Conservation (phyloP, 2,113 vertebrate genomes). For the cat (Felis catus) region DNA sequence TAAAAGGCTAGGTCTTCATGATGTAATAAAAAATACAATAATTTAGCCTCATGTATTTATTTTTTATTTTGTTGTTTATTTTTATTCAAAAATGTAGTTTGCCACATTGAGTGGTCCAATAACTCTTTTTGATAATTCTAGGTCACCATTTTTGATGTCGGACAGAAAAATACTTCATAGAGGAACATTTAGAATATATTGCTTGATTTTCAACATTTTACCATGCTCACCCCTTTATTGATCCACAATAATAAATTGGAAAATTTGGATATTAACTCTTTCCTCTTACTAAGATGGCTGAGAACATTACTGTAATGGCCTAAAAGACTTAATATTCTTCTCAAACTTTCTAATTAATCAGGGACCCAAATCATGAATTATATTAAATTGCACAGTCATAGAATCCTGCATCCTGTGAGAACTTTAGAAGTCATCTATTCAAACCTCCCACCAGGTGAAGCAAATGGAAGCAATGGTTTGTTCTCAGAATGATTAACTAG, state of each 20-base stretch:
- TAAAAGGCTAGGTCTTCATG: neutral
- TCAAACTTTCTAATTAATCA: conserved; percentile 27
- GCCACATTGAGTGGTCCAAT: neutral
- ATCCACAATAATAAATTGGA: neutral
- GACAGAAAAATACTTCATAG: neutral
- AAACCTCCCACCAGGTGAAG: conserved; percentile 14
- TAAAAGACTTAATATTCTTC: neutral
- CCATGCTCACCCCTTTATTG: neutral
- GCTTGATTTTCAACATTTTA: neutral
- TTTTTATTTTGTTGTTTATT: neutral
- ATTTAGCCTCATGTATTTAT: neutral
- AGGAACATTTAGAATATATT: neutral
- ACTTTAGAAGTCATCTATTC: neutral
- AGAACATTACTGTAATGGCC: neutral
- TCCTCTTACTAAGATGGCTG: neutral
- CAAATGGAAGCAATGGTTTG: neutral
- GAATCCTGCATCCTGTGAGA: neutral
- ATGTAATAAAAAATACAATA: neutral
- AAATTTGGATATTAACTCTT: neutral
- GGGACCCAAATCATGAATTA: neutral
- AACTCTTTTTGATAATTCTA: neutral
- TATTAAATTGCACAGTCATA: neutral
- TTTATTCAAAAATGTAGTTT: conserved; percentile 16
- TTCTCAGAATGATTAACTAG: conserved; percentile 56
- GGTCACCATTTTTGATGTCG: neutral